Conservation (phyloP, 2,113 vertebrate genomes). For the Aegypius monachus region DNA sequence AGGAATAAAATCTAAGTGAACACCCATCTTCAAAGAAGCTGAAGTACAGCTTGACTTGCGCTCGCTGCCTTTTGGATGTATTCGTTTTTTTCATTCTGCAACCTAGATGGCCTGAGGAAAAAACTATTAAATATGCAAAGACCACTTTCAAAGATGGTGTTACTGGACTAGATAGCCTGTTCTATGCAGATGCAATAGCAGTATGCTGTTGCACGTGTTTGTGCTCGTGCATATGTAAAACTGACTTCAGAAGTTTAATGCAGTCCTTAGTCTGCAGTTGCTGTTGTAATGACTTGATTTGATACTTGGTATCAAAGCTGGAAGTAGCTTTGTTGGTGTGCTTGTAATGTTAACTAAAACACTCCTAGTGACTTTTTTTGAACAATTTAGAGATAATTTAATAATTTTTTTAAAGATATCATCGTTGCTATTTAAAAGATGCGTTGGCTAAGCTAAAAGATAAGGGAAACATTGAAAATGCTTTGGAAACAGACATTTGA, state of each 20-base stretch:
- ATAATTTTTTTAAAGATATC: background rate
- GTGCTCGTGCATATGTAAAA: background rate
- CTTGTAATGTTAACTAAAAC: background rate
- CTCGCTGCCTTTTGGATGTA: background rate
- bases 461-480: background rate
- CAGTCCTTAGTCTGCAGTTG: background rate
- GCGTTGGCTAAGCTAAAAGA: background rate
- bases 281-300: background rate
- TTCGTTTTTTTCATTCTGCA: background rate
- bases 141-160: background rate
- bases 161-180: background rate
- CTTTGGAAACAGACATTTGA: background rate
- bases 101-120: background rate
- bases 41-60: background rate
- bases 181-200: background rate
- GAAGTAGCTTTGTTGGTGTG: background rate
- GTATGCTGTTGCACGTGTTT: background rate
- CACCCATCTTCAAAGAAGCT: background rate
- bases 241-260: background rate
- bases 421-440: background rate
- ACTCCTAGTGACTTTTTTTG: background rate
- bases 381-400: background rate
- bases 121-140: background rate
- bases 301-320: background rate
- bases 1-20: background rate